phyloP scores from a whole-genome alignment of 2,888 invertebrate species.

The Polymixis lichenea region DNA sequence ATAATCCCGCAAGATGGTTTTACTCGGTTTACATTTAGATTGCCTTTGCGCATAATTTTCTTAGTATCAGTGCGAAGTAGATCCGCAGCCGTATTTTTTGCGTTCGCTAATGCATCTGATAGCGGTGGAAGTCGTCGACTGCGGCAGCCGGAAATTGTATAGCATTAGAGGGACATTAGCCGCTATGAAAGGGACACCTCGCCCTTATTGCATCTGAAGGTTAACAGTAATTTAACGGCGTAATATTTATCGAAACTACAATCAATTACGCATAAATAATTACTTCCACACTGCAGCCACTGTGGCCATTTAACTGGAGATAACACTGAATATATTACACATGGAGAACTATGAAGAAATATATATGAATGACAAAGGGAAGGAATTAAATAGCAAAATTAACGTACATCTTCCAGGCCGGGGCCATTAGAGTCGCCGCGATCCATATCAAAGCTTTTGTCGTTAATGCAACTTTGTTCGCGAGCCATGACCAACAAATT shows the following conservation, averaged over 20 bases:
- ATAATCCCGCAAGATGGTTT: slow-evolving; percentile 55
- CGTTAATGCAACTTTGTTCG: slow-evolving; percentile 48
- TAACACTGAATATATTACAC: slow-evolving; percentile 25
- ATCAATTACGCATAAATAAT: slow-evolving; percentile 53
- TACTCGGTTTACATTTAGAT: slow-evolving; percentile 51
- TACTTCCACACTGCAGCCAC: slow-evolving; percentile 37
- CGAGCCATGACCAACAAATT: slow-evolving; percentile 44
- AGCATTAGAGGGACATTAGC: slow-evolving; percentile 84
- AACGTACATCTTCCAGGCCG: slow-evolving; percentile 22
- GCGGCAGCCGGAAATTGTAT: slow-evolving; percentile 82
- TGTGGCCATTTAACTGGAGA: slow-evolving; percentile 32
- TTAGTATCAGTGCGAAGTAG: slow-evolving; percentile 66
- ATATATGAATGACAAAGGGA: slow-evolving; percentile 31
- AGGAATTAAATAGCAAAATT: slow-evolving; percentile 51
- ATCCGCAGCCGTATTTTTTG: slow-evolving; percentile 73
- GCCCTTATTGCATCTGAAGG: slow-evolving; percentile 65
- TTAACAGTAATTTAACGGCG: slow-evolving; percentile 59
- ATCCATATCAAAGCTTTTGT: slow-evolving; percentile 40
- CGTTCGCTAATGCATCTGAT: slow-evolving; percentile 77
- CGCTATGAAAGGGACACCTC: slow-evolving; percentile 80
- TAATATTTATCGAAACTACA: slow-evolving; percentile 60
- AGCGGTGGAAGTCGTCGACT: slow-evolving; percentile 79
- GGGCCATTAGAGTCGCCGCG: slow-evolving; percentile 41
- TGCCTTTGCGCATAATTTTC: slow-evolving; percentile 62
- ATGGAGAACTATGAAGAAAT: slow-evolving; percentile 11